A percentile compares a stretch with the other conserved stretches of the same genome.
These are phyloP conservation scores for Tetramorium alpestre DNA, from an alignment of 1,140 invertebrate genomes.

Conservation along the genomic window DNA sequence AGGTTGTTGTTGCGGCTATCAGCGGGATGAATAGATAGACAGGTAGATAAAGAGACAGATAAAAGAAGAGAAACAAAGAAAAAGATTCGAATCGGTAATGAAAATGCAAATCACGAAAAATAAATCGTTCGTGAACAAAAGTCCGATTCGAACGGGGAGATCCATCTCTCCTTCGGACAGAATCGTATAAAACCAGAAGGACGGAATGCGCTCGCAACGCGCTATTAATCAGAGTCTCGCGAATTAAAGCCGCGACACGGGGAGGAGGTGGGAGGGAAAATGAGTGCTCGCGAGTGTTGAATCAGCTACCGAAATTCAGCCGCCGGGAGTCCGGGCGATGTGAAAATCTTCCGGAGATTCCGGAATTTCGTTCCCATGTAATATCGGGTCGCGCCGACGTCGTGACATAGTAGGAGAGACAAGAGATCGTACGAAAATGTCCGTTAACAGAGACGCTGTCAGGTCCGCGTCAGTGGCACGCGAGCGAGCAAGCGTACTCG, in stretches of 20 bases:
- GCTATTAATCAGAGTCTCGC: constrained; percentile 49
- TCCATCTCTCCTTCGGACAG: constrained; percentile 48
- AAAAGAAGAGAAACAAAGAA: neutral
- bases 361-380: constrained; percentile 33
- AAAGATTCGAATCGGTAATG: constrained; percentile 66
- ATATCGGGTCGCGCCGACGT: constrained; percentile 35
- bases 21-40: neutral
- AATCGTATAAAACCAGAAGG: constrained; percentile 3
- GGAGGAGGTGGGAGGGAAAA: neutral
- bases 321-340: neutral
- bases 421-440: constrained; percentile 30
- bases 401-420: constrained; percentile 25
- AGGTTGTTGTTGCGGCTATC: neutral
- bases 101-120: constrained; percentile 69
- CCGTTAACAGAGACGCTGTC: constrained; percentile 62
- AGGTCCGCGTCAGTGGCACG: constrained; percentile 41
- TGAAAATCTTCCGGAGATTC: neutral
- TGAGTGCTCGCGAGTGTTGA: constrained; percentile 18
- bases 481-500: neutral
- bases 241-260: constrained; percentile 16
- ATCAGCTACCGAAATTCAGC: constrained; percentile 52
- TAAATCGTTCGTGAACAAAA: constrained; percentile 37
- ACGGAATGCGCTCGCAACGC: neutral
- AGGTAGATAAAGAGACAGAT: neutral
- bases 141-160: constrained; percentile 8